A percentile compares a stretch with the other conserved stretches of the same genome.
phyloP scores from a whole-genome alignment of 2,888 invertebrate species.

The Polylopha cassiicola region DNA sequence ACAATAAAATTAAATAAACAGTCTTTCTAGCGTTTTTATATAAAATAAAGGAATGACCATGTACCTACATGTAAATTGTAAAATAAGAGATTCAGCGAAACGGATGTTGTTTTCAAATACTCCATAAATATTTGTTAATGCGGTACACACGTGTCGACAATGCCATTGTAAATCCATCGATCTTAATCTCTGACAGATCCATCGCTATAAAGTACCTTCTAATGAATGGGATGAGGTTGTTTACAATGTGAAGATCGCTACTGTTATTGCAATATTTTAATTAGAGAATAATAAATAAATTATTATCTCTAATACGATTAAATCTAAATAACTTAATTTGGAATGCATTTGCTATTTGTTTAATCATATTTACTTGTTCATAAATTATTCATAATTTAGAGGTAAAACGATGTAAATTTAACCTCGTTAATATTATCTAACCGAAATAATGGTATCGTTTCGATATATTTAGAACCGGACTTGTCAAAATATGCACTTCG shows the following conservation, averaged over 20 bases:
- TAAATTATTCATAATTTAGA: constrained; percentile 7
- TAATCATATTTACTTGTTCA: constrained; percentile 7
- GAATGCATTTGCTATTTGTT: constrained; percentile 7
- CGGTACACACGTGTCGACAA: too few relatives aligned
- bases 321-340: constrained; percentile 19
- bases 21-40: too few relatives aligned
- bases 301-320: constrained; percentile 9
- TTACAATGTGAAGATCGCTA: constrained; percentile 9
- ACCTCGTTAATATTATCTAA: neutral
- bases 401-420: constrained; percentile 1
- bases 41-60: too few relatives aligned
- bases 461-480: neutral
- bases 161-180: too few relatives aligned
- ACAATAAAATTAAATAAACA: too few relatives aligned
- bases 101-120: too few relatives aligned
- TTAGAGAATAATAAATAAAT: constrained; percentile 9
- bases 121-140: too few relatives aligned
- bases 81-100: too few relatives aligned
- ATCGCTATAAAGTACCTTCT: neutral
- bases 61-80: too few relatives aligned
- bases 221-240: neutral
- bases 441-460: neutral
- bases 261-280: constrained; percentile 14
- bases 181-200: constrained; percentile 10
- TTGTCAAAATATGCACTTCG: too few relatives aligned